phyloP scores from a whole-genome alignment of 1,140 invertebrate genomes.

The Drosophila littoralis region DNA sequence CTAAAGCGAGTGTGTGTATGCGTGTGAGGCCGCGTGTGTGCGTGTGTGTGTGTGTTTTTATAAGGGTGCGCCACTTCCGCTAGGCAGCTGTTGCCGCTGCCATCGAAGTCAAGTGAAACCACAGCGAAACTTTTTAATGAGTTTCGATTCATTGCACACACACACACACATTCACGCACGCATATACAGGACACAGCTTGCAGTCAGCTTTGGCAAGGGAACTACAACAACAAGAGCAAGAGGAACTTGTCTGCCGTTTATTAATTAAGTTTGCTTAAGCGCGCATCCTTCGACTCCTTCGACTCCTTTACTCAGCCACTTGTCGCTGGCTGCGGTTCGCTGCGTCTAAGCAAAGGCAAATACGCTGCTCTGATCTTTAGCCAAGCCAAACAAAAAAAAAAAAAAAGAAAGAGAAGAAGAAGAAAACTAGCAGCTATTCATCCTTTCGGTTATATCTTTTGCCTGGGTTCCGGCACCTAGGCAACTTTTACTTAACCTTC shows the following conservation, averaged over 20 bases:
- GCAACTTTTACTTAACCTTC: constrained; percentile 66
- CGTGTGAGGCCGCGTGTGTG: constrained; percentile 10
- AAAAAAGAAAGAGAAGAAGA: constrained; percentile 43
- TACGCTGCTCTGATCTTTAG: constrained; percentile 53
- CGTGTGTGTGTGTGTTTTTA: constrained; percentile 26
- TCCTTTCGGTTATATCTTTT: constrained; percentile 49
- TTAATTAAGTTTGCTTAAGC: constrained; percentile 81
- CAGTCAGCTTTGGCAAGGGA: constrained; percentile 37
- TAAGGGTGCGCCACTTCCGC: constrained; percentile 17
- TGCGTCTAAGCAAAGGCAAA: constrained; percentile 42
- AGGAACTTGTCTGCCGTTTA: constrained; percentile 51
- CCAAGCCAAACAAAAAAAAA: constrained; percentile 48
- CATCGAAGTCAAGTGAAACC: constrained; percentile 59
- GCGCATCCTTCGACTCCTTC: constrained; percentile 38
- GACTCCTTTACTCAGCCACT: constrained; percentile 4
- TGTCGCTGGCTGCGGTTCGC: constrained; percentile 23
- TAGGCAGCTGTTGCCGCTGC: constrained; percentile 45
- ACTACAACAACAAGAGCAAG: constrained; percentile 24
- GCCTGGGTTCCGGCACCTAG: constrained; percentile 21
- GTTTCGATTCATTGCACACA: constrained; percentile 78
- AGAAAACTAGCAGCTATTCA: constrained; percentile 27
- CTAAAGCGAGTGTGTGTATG: constrained; percentile 40
- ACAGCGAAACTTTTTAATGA: constrained; percentile 79
- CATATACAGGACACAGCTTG: constrained; percentile 37
- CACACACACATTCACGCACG: constrained; percentile 16